These are phyloP conservation scores for Pristiophorus japonicus DNA, from an alignment of 2,113 vertebrate genomes.

Conservation along the genomic window DNA sequence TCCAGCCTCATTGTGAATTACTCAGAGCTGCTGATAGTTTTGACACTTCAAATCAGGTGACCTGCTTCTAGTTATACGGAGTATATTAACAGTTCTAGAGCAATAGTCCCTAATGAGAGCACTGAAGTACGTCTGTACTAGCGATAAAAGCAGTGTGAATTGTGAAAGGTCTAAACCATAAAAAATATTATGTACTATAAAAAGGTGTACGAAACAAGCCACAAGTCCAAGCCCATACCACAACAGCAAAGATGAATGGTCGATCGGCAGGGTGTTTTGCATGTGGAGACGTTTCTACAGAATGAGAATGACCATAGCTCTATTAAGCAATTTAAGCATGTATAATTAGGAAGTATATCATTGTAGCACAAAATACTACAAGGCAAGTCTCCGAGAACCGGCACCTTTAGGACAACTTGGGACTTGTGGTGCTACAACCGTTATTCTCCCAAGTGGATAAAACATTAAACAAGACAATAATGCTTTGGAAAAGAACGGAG, in stretches of 20 bases:
- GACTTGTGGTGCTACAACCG: not conserved
- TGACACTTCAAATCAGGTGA: not conserved
- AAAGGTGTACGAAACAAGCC: not conserved
- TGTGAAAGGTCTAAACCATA: not conserved
- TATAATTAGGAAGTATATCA: no score
- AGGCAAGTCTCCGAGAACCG: not conserved
- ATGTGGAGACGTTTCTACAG: no score
- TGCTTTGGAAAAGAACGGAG: not conserved
- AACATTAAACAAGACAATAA: not conserved
- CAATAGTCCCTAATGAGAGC: not conserved
- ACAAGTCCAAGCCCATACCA: not conserved
- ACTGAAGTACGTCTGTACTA: not conserved
- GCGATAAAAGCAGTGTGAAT: not conserved
- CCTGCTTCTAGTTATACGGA: not conserved
- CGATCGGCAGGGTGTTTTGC: no score
- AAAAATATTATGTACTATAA: not conserved
- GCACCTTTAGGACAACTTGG: not conserved
- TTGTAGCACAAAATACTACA: no score
- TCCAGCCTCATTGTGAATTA: not conserved
- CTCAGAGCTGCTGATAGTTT: not conserved
- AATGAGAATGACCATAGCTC: no score
- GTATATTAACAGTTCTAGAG: not conserved
- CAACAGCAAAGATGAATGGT: no score
- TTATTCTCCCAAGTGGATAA: not conserved
- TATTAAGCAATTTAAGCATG: no score